phyloP scores from a whole-genome alignment of 2,888 invertebrate species.

The Mylabris sibirica region DNA sequence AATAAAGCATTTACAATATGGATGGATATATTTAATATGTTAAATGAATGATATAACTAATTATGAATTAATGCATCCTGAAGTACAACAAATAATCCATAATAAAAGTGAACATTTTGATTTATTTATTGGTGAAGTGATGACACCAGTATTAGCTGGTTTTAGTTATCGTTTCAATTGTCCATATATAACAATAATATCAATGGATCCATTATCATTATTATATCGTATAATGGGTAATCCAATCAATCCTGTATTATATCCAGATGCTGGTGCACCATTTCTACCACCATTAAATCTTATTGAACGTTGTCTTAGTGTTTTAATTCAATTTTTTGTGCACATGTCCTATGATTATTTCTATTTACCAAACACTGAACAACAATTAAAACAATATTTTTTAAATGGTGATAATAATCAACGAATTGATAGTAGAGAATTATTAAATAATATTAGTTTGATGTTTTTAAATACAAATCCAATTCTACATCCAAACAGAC shows the following conservation, averaged over 20 bases:
- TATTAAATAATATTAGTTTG: slow-evolving; percentile 41
- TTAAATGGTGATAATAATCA: slow-evolving; percentile 44
- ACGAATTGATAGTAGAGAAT: slow-evolving; percentile 33
- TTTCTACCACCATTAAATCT: slow-evolving; percentile 31
- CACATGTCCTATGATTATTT: neutral
- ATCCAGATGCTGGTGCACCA: slow-evolving; percentile 41
- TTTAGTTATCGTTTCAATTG: slow-evolving; percentile 48
- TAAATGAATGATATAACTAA: slow-evolving; percentile 29
- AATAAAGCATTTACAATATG: too few species aligned
- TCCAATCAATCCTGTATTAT: slow-evolving; percentile 48
- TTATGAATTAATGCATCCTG: slow-evolving; percentile 39
- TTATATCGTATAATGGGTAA: slow-evolving; percentile 47
- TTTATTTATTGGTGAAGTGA: slow-evolving; percentile 48
- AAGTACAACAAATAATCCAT: slow-evolving; percentile 46
- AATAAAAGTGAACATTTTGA: slow-evolving; percentile 55
- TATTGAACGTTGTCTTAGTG: slow-evolving; percentile 19
- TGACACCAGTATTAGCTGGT: slow-evolving; percentile 42
- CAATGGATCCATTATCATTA: slow-evolving; percentile 42
- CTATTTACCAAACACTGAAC: too few species aligned
- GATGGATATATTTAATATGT: neutral
- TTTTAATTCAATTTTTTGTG: neutral
- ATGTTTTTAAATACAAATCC: slow-evolving; percentile 47
- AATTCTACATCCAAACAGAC: slow-evolving; percentile 43
- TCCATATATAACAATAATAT: slow-evolving; percentile 50
- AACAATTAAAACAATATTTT: slow-evolving; percentile 18